These are phyloP conservation scores for Mixornis gularis DNA, from an alignment of 2,113 vertebrate species.

Conservation along the genomic window DNA sequence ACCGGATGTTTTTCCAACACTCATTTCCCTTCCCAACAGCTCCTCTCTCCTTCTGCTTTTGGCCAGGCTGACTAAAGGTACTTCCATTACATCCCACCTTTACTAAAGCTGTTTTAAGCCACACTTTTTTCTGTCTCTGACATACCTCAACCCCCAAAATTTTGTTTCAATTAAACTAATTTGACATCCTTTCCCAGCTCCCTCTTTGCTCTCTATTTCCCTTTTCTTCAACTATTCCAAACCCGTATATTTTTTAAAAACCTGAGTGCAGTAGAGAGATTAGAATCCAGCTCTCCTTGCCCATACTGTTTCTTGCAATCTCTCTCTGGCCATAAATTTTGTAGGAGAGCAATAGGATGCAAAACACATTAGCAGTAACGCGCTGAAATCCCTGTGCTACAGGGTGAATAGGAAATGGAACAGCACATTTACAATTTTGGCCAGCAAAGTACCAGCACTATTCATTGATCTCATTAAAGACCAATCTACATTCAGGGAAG, in stretches of 20 bases:
- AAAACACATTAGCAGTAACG: slow-evolving; percentile 43
- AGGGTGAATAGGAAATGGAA: slow-evolving; percentile 57
- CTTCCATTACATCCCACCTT: not conserved
- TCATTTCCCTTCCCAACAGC: not conserved
- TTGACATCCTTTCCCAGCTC: not conserved
- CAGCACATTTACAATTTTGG: slow-evolving; percentile 56
- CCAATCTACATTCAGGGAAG: slow-evolving; percentile 60
- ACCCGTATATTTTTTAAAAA: not conserved
- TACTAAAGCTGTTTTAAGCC: not conserved
- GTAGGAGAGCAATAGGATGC: slow-evolving; percentile 55
- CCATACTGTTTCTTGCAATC: not conserved
- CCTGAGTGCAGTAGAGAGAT: not conserved
- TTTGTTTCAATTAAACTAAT: not conserved
- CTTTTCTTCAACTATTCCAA: not conserved
- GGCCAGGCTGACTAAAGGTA: not conserved
- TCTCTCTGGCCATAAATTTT: slow-evolving; percentile 56
- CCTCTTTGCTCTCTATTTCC: not conserved
- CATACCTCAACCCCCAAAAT: not conserved
- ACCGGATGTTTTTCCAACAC: rapidly evolving
- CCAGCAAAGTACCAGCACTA: slow-evolving; percentile 18
- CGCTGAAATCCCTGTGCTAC: not conserved
- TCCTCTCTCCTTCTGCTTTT: not conserved
- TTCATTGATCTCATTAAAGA: slow-evolving; percentile 66
- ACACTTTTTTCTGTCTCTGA: not conserved
- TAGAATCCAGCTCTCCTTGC: not conserved